phyloP scores from a whole-genome alignment of 2,113 vertebrate genomes.

The Mellivora capensis region DNA sequence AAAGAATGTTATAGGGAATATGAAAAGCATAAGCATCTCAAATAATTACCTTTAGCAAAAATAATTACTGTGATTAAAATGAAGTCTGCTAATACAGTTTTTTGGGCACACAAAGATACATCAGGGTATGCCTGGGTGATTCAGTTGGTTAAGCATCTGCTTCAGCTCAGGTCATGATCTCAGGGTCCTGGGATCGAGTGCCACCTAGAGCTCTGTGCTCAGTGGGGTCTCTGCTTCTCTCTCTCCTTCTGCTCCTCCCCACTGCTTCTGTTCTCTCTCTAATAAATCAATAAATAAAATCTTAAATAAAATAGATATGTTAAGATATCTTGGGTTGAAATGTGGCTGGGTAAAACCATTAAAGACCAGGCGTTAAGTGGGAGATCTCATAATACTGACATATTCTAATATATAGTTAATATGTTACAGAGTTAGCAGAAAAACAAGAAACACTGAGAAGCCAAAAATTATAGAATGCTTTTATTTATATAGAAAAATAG shows the following conservation, averaged over 20 bases:
- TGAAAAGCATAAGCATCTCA: neutral
- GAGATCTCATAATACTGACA: neutral
- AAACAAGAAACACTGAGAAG: neutral
- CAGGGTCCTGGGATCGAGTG: neutral
- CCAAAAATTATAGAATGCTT: neutral
- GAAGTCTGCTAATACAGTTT: neutral
- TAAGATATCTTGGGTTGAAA: neutral
- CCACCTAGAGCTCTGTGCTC: neutral
- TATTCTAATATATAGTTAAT: neutral
- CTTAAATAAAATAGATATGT: neutral
- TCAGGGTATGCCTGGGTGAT: neutral
- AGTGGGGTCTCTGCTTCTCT: neutral
- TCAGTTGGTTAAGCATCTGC: neutral
- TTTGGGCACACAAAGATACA: neutral
- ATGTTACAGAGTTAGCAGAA: neutral
- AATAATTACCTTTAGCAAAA: neutral
- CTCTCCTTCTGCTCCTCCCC: neutral
- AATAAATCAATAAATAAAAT: neutral
- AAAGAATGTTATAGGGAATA: neutral
- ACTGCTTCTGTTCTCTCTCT: neutral
- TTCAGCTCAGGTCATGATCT: neutral
- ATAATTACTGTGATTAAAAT: neutral
- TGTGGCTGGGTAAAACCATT: neutral
- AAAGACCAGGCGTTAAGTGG: neutral
- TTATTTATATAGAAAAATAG: neutral